phyloP scores from a whole-genome alignment of 2,888 invertebrate species.

The Andrena praecox region DNA sequence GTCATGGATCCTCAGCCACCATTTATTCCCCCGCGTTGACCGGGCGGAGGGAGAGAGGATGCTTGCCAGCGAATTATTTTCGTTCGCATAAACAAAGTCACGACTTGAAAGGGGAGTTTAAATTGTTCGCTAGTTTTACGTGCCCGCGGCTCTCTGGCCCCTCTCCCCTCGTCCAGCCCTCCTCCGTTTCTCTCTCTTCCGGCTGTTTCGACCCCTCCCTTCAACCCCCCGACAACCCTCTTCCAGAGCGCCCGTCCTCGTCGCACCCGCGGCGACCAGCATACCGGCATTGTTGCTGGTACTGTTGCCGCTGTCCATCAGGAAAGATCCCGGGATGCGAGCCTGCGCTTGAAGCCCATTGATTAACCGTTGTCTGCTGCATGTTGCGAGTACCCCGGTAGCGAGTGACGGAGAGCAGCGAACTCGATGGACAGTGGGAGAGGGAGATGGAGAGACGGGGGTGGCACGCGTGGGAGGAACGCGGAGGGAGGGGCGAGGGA shows the following conservation, averaged over 20 bases:
- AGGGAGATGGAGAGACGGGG: neutral
- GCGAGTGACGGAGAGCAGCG: slow-evolving; percentile 47
- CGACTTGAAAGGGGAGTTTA: slow-evolving; percentile 82
- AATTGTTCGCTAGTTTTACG: slow-evolving; percentile 82
- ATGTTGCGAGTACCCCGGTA: slow-evolving; percentile 67
- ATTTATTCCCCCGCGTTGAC: slow-evolving; percentile 19
- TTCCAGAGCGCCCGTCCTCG: slow-evolving; percentile 6
- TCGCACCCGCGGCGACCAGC: slow-evolving; percentile 28
- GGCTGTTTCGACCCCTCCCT: slow-evolving; percentile 25
- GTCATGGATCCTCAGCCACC: neutral
- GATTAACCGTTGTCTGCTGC: slow-evolving; percentile 83
- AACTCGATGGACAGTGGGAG: neutral
- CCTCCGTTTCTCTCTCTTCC: slow-evolving; percentile 28
- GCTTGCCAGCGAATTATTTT: slow-evolving; percentile 76
- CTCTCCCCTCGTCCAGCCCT: slow-evolving; percentile 4
- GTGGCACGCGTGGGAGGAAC: slow-evolving; percentile 1
- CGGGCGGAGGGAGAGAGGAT: neutral
- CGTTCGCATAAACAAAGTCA: slow-evolving; percentile 82
- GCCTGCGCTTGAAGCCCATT: slow-evolving; percentile 83
- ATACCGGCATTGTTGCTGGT: slow-evolving; percentile 63
- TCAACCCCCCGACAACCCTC: slow-evolving; percentile 4
- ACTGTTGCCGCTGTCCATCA: slow-evolving; percentile 81
- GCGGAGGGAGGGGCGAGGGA: neutral
- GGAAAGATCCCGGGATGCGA: slow-evolving; percentile 79
- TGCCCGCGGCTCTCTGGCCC: slow-evolving; percentile 71